Base-by-base conservation (phyloP, 2,888 invertebrate genomes). In the Melinopterus prodromus region DNA sequence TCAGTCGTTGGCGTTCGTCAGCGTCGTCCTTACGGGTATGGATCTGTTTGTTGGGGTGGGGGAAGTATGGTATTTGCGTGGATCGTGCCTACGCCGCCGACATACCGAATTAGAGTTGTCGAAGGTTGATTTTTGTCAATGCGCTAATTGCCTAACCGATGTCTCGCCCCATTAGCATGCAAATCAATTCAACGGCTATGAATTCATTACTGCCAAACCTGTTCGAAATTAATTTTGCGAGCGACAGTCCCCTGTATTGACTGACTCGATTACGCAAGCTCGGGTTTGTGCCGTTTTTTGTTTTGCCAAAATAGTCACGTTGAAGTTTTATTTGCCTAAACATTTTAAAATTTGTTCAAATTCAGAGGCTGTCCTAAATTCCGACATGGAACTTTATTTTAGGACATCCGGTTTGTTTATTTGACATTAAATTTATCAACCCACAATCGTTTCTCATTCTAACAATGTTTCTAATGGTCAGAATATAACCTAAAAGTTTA, bases 191-290 rank as follows among this genome's bases (percentile, higher is more conserved):
- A 35, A 14, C 74, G 53, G 16, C 69, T 36, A 78, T 78, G 74
- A 78, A 78, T 78, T 78, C 72, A 78, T 78, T 78, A 78, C 16
- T 72, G 78, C 69, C 53, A 71, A 69, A 71, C 71, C 69, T 72
- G 53, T 69, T 38, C 36, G 35, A 72, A 78, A 78, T 78, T 78
- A 78, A 78, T 78, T 78, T 74, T 53, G 72, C 72, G 69, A 78
- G 38, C 71, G 71, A 78, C 71, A 37, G 70, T 26, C 26, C 53
- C 12, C 53, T 53, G 53, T 53, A 53, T 12, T 53, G 53, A 7
- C 53, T 53, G 53, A 53, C 12, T 53, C 53, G 9, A 53, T 53
- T 53, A 53, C 2, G 9, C 53, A 1, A 53, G 53, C 7, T 53
- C 53, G 53, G 9, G 53, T 53, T 7, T 53, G 53, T 53, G 1